Evolutionary conservation across 2,797 vertebrate species (phyloP).

Genomic region (Anabas testudineus): DNA sequence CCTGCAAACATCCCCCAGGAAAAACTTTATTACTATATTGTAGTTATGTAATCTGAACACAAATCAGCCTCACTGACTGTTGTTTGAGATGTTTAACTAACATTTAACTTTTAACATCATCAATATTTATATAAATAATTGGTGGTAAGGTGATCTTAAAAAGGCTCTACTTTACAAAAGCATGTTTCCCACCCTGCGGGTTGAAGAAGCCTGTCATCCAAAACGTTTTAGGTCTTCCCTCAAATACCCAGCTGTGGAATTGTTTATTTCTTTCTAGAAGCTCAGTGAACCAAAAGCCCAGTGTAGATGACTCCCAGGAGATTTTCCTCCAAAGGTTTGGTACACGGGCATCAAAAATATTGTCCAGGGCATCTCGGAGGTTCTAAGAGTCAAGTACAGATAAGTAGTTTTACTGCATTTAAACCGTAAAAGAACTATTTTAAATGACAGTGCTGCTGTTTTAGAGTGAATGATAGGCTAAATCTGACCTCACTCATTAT

Average conservation of each 20-base stretch:
- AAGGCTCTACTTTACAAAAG: neutral
- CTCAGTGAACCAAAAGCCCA: conserved; percentile 92
- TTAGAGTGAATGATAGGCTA: neutral
- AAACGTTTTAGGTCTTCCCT: conserved; percentile 86
- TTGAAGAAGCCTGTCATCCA: conserved; percentile 94
- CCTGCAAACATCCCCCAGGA: conserved; percentile 61
- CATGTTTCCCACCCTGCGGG: conserved; percentile 83
- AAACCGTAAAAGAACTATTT: neutral
- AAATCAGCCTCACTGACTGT: conserved; percentile 5
- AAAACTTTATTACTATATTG: neutral
- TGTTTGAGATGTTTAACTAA: conserved; percentile 3
- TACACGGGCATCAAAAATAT: conserved; percentile 89
- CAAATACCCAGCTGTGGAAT: conserved; percentile 86
- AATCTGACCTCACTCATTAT: conserved; percentile 84
- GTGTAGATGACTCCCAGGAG: conserved; percentile 90
- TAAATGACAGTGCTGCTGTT: neutral
- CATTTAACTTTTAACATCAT: neutral
- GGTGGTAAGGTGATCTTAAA: neutral
- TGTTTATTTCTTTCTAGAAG: conserved; percentile 89
- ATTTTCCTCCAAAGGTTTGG: conserved; percentile 87
- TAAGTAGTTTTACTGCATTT: conserved; percentile 1
- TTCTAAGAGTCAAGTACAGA: conserved; percentile 56
- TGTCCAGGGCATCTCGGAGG: conserved; percentile 88
- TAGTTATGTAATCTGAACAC: neutral
- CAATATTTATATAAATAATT: neutral